Evolutionary conservation across 64 coral and sea anemone genomes (phyloP), one percentile per base, ranked within the genome.

Genomic region (Montipora sp.): DNA sequence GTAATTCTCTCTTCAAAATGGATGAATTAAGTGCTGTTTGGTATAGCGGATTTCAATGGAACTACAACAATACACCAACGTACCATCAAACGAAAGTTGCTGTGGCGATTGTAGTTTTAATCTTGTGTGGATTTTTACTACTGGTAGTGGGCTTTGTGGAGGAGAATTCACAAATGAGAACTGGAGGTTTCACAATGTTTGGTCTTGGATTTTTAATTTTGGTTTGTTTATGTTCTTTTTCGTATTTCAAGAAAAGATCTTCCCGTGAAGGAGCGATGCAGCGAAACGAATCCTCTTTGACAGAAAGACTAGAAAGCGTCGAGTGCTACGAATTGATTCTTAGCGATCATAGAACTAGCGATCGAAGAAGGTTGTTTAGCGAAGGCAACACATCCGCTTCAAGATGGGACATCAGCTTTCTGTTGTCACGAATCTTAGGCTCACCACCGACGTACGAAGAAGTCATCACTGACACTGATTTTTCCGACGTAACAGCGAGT

Each of bases 91-190:
- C 23, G 22, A 83, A 83, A 44, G 36, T 43, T 47, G 80, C 58
- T n/a, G 16, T 83, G 5, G 80, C 80, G 4, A 36, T 83, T 14
- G 19, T 44, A 3, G 59, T 83, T 10, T 8, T 83, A 44, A 67
- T 67, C 16, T 13, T 83, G 4, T 67, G 80, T 44, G 80, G 80
- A 16, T 5, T 83, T 47, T 2, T 66, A 2, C 46, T 83, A 23
- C 58, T 83, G 5, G 80, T 83, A 0, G 8, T 83, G 66, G 59
- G 80, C 4, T 60, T 83, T 24, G 61, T 44, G 18, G 16, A 60
- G 43, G 44, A 67, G 14, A 83, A 61, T n/a, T 83, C 16, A 53
- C 80, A 83, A 16, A 83, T 83, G 80, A 83, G 43, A 83, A 83
- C 80, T 46, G 59, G 80, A 67, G 80, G 80, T 10, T 83, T 66